Evolutionary conservation across 2,113 vertebrate species (phyloP).

Genomic region (Prionailurus bengalensis): DNA sequence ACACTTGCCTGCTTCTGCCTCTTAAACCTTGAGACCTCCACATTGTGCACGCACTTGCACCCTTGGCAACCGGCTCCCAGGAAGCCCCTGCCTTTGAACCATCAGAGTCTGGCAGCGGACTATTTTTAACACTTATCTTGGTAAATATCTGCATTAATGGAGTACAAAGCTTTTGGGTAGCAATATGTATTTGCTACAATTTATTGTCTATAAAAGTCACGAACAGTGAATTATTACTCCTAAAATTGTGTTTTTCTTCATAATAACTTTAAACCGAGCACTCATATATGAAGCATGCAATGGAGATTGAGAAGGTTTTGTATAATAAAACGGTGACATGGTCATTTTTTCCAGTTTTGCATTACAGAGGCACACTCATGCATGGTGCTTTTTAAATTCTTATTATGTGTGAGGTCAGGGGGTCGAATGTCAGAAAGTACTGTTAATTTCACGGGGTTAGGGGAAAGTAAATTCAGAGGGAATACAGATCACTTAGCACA

Average conservation of each 20-base stretch:
- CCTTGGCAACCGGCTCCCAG: constrained; percentile 86
- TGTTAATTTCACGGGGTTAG: constrained; percentile 99
- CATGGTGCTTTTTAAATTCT: constrained; percentile 99
- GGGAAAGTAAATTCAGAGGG: constrained; percentile 98
- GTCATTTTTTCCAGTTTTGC: constrained; percentile 95
- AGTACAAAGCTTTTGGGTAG: constrained; percentile 85
- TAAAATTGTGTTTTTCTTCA: constrained; percentile 91
- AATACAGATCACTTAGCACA: constrained; percentile 99
- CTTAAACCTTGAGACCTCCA: constrained; percentile 90
- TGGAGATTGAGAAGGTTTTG: constrained; percentile 92
- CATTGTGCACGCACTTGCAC: constrained; percentile 85
- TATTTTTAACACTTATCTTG: constrained; percentile 88
- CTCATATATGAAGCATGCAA: constrained; percentile 91
- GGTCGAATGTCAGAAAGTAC: constrained; percentile 97
- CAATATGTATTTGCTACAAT: constrained; percentile 90
- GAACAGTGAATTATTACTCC: constrained; percentile 88
- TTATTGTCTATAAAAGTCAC: constrained; percentile 93
- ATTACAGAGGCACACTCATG: constrained; percentile 98
- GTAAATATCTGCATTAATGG: constrained; percentile 93
- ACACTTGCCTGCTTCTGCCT: constrained; percentile 93
- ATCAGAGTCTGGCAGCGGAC: constrained; percentile 79
- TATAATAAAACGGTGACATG: constrained; percentile 96
- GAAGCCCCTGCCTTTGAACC: constrained; percentile 83
- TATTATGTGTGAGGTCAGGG: constrained; percentile 97
- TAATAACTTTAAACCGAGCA: constrained; percentile 90